Percentiles rank a stretch among this genome's conserved stretches.
Evolutionary conservation across 53 echinoderm and acorn worm species (phyloP).

Genomic region (Paracentrotus lividus): DNA sequence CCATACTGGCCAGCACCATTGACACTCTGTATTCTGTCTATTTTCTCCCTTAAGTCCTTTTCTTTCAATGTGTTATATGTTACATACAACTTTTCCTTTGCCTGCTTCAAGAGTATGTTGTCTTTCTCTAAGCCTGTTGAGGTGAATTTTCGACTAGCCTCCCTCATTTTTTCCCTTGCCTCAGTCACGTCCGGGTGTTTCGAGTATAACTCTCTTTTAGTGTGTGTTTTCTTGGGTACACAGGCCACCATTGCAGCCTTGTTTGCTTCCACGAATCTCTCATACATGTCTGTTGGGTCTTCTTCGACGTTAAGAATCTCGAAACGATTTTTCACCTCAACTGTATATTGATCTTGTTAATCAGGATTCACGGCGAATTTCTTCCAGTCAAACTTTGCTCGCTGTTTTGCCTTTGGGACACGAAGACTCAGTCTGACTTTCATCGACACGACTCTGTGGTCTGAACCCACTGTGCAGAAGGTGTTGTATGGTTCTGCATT

Average conservation of each 20-base stretch:
- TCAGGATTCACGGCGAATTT: constrained; percentile 49
- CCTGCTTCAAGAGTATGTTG: constrained; percentile 6
- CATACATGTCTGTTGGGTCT: neutral
- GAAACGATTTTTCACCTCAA: constrained; percentile 44
- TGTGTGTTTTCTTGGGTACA: neutral
- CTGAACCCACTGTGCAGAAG: constrained; percentile 42
- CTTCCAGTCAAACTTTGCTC: constrained; percentile 59
- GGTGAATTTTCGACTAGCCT: constrained; percentile 2
- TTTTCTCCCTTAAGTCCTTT: constrained; percentile 50
- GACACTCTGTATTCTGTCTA: constrained; percentile 30
- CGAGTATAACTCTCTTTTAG: neutral
- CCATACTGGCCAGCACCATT: neutral
- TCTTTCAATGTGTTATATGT: constrained; percentile 63
- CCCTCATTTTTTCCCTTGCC: constrained; percentile 46
- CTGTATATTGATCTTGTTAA: constrained; percentile 41
- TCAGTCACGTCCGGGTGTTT: constrained; percentile 42
- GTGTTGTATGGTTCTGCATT: constrained; percentile 62
- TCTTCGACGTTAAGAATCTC: constrained; percentile 20
- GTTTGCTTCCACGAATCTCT: constrained; percentile 66
- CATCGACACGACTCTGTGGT: constrained; percentile 35
- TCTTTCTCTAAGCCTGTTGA: neutral
- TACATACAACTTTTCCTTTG: constrained; percentile 44
- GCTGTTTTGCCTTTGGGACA: constrained; percentile 11
- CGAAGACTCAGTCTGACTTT: constrained; percentile 55
- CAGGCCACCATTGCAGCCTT: constrained; percentile 45